These are phyloP conservation scores for Falco novaeseelandiae DNA, from an alignment of 2,797 vertebrate species.

Conservation along the genomic window DNA sequence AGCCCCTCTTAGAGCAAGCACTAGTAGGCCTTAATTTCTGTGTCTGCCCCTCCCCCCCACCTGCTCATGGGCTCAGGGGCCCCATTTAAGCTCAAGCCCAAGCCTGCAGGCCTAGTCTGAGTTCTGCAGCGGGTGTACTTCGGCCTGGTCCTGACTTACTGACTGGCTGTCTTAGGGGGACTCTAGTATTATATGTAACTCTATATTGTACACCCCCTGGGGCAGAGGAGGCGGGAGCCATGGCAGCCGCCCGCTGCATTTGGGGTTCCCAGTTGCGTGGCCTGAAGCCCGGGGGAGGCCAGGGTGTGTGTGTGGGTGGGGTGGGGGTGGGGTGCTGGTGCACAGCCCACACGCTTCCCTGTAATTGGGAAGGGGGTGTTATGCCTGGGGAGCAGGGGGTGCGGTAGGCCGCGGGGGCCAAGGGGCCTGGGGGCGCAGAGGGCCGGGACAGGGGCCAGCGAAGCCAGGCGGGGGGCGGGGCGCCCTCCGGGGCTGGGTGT, in stretches of 20 bases:
- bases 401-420: too few relatives aligned
- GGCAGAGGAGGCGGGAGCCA: not conserved
- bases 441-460: accelerated
- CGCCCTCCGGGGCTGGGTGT: not conserved
- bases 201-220: not conserved
- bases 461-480: not conserved
- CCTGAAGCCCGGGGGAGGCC: not conserved
- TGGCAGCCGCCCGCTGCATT: accelerated
- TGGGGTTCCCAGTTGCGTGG: not conserved
- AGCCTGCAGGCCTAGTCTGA: not conserved
- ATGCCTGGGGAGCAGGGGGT: too few relatives aligned
- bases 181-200: too few relatives aligned
- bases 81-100: not conserved
- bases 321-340: too few relatives aligned
- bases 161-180: not conserved
- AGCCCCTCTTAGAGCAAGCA: not conserved
- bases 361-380: accelerated
- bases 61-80: not conserved
- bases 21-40: not conserved
- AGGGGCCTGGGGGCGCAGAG: not conserved
- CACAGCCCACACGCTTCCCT: not conserved
- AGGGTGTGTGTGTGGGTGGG: too few relatives aligned
- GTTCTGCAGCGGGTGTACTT: too few relatives aligned
- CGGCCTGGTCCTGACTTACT: not conserved
- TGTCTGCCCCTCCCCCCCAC: not conserved